Base-by-base conservation (phyloP, 30 jellyfish, hydroid and myxozoan genomes). In the Sanderia malayensis region DNA sequence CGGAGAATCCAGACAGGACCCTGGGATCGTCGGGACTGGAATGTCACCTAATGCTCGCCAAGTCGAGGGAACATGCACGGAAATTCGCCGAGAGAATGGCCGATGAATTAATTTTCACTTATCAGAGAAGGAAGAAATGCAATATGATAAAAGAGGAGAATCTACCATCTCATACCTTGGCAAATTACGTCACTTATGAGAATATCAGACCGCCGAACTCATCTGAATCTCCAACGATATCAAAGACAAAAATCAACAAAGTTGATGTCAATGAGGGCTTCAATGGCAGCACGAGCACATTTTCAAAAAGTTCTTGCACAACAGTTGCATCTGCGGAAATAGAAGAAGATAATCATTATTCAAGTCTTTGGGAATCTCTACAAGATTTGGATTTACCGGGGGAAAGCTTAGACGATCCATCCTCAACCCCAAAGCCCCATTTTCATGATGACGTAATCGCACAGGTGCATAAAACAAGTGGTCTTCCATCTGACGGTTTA, bases 11-110 rank as follows among this genome's bases (percentile, higher is more conserved):
- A 22, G 67, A 61, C 44, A 49, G 80, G 31, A 86, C 70, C 44
- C 27, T 44, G 53, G 66, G 57, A 49, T 9, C 74, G 37, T 49
- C 84, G 6, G 96, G 86, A 20, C 83, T 90, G 44, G 98, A 90
- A 64, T 90, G 98, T 71, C 98, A 90, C 60, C 30, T 90, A 44
- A 65, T 83, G 75, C 26, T 71, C 58, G 78, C 95, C 28, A 71
- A 59, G 73, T 73, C 83, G 46, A 81, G 74, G 65, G 97, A 88
- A 11, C 78, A 45, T 61, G 94, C 97, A 21, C 46, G 72, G 67
- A 81, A 76, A 58, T 61, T 70, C 22, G 97, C 97, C 25, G 94
- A 94, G 63, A 67, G 85, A 26, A 74, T 73, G 11, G 68, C 80
- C 10, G 97, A 91, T 61, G 84, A 70, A 34, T 68, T 88, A 49